Conservation (phyloP, 1,140 invertebrate genomes). For the Eriocheir sinensis region DNA sequence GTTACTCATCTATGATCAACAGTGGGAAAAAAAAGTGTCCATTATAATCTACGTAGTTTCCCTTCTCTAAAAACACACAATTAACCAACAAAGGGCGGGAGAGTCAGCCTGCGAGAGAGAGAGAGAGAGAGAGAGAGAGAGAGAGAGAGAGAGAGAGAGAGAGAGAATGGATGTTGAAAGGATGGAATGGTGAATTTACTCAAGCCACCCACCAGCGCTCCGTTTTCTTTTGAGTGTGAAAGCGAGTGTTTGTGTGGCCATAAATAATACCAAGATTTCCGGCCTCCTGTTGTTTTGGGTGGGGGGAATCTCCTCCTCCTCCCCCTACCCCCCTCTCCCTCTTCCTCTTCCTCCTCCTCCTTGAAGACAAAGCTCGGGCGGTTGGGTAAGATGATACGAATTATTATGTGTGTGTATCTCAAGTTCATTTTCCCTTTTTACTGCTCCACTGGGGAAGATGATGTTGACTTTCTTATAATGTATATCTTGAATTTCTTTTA, state of each 20-base stretch:
- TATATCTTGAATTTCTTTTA: neutral
- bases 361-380: neutral
- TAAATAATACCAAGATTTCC: neutral
- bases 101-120: neutral
- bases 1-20: too few species aligned
- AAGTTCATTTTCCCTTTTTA: neutral
- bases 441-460: too few species aligned
- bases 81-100: neutral
- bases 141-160: conserved; percentile 26
- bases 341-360: neutral
- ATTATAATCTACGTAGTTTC: too few species aligned
- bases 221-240: neutral
- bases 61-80: too few species aligned
- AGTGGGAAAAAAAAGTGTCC: too few species aligned
- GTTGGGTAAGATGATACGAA: conserved; percentile 16
- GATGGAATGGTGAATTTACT: neutral
- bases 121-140: conserved; percentile 22
- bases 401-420: neutral
- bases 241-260: neutral
- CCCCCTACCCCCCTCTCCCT: neutral
- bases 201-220: neutral
- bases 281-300: neutral
- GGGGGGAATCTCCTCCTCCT: neutral
- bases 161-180: neutral
- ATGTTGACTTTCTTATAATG: neutral